Evolutionary conservation across 2,113 vertebrate genomes (phyloP), one percentile per base, ranked within the genome.

Genomic region (Phoxinus phoxinus): DNA sequence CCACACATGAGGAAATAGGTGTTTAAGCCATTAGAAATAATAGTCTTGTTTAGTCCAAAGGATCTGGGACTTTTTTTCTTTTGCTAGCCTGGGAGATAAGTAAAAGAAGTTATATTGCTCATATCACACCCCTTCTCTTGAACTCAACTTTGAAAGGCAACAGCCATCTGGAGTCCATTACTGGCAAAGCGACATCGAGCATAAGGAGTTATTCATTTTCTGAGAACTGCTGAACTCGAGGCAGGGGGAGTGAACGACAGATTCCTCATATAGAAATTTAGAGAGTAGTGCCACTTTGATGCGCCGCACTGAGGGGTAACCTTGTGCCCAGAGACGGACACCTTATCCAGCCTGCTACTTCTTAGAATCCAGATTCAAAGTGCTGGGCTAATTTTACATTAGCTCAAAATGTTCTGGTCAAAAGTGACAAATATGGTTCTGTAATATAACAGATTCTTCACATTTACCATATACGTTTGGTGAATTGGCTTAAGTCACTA

Each of bases 291-390:
- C 86, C 88, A 90, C 92, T 90, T 91, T 85, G 48, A 84, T 88
- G 90, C 90, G 90, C 89, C 83, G 88, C 15, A 1, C 89, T 86
- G 86, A 91, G 82, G 87, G 89, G 78, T 91, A 92, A 93, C 91
- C 92, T 91, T 91, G 90, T 90, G 89, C 90, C 84, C 86, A 92
- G 92, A 91, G 92, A 91, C 87, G 89, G 93, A 94, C 86, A 95
- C 91, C 89, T 71, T 92, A 94, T 83, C 86, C 89, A 63, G 73
- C 67, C 44, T n/a, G 48, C 78, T 78, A 86, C 85, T 95, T 94
- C 93, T 90, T 84, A 90, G 94, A 95, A 94, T 87, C 82, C 81
- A 44, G 71, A 88, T 79, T 92, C 86, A 91, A 82, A 89, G 93
- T 59, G 85, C 86, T 46, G 1, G 41, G 87, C 87, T 93, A 93